Evolutionary conservation across 2,113 vertebrate species (phyloP).

Genomic region (Elanus axillaris): DNA sequence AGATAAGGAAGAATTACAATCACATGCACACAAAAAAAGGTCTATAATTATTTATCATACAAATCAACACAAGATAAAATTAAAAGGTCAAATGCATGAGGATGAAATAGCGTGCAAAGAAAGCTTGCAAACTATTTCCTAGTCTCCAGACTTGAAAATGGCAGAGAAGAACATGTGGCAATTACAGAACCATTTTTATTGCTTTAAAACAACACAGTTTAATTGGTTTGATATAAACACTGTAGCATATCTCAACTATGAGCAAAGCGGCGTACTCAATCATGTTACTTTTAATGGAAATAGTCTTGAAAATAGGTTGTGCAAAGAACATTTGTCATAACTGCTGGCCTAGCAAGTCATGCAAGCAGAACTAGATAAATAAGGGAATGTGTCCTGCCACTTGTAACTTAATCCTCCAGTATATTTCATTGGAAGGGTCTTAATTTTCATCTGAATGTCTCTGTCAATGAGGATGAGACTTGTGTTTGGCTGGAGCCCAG

Average conservation of each 20-base stretch:
- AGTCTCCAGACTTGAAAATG: conserved; percentile 5
- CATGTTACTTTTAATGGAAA: conserved; percentile 65
- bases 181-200: conserved; percentile 48
- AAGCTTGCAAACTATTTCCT: background rate
- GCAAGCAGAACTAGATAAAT: conserved; percentile 39
- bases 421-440: conserved; percentile 50
- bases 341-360: conserved; percentile 48
- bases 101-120: background rate
- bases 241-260: conserved; percentile 37
- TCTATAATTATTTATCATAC: background rate
- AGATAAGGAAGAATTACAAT: background rate
- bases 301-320: conserved; percentile 39
- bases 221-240: conserved; percentile 46
- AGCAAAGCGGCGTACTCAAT: conserved; percentile 42
- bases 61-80: background rate
- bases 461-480: conserved; percentile 10
- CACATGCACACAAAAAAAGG: no score
- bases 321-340: conserved; percentile 43
- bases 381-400: conserved; percentile 54
- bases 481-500: conserved; percentile 57
- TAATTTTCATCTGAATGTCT: conserved; percentile 60
- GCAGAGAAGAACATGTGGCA: conserved; percentile 18
- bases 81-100: background rate
- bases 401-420: conserved; percentile 58
- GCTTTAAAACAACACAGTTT: conserved; percentile 28